Conservation (phyloP, 2,113 vertebrate genomes). For the Mustela nigripes region DNA sequence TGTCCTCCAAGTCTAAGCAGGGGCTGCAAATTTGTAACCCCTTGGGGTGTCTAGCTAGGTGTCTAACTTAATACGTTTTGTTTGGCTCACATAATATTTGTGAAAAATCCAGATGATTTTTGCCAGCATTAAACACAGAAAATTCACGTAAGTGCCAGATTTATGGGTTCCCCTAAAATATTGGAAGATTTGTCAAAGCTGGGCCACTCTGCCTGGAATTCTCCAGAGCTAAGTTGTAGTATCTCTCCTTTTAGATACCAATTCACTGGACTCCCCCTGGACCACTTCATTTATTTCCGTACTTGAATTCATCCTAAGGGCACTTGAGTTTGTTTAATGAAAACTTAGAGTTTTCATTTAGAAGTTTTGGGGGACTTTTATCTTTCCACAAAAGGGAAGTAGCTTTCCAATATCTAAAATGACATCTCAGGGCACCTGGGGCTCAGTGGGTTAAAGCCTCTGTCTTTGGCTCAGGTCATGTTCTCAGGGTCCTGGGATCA, state of each 20-base stretch:
- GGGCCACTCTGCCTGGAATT: neutral
- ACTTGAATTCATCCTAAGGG: neutral
- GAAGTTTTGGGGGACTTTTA: neutral
- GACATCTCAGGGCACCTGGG: neutral
- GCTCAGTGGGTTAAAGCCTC: too few relatives aligned
- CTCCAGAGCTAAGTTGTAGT: neutral
- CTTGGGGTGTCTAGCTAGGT: neutral
- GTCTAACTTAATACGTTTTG: neutral
- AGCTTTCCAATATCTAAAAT: neutral
- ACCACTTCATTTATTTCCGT: neutral
- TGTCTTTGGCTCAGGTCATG: too few relatives aligned
- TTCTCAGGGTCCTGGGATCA: too few relatives aligned
- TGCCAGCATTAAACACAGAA: neutral
- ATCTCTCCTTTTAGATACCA: neutral
- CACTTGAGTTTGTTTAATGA: neutral
- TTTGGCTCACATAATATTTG: neutral
- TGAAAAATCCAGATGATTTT: conserved; percentile 47
- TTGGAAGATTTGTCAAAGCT: neutral
- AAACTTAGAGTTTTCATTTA: neutral
- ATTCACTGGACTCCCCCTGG: neutral
- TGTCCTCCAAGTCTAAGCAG: neutral
- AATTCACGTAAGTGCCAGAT: neutral
- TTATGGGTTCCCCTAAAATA: conserved; percentile 37
- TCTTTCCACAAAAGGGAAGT: neutral
- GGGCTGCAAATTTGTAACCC: neutral